Conservation (phyloP, 2,888 invertebrate genomes). For the Drosophila algonquin region DNA sequence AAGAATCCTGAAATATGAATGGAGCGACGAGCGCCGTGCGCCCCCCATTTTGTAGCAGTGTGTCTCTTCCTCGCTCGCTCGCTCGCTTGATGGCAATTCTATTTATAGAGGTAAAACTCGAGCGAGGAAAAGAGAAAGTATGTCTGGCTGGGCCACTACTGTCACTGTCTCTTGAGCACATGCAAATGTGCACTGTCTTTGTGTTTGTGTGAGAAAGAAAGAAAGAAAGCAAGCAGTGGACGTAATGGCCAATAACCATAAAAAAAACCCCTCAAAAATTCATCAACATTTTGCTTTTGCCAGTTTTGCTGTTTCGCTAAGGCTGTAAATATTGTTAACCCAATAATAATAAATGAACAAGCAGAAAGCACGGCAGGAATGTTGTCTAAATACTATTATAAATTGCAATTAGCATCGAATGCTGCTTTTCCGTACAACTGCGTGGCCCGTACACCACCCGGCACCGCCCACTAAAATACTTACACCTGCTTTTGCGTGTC, state of each 20-base stretch:
- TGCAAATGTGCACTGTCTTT: constrained; percentile 38
- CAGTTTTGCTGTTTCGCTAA: constrained; percentile 3
- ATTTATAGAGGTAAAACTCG: constrained; percentile 41
- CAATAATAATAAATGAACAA: not conserved
- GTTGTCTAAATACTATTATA: constrained; percentile 33
- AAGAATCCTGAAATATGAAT: constrained; percentile 28
- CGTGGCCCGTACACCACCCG: constrained; percentile 30
- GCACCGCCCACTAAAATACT: not conserved
- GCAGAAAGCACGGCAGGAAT: constrained; percentile 13
- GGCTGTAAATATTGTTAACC: not conserved
- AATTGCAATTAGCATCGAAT: constrained; percentile 41
- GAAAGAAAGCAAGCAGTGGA: constrained; percentile 26
- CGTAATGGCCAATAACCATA: constrained; percentile 16
- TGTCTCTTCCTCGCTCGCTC: constrained; percentile 13
- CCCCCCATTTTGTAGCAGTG: not conserved
- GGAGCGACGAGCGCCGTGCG: not conserved
- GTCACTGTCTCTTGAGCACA: constrained; percentile 22
- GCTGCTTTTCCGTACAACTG: constrained; percentile 33
- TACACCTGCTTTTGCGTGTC: constrained; percentile 33
- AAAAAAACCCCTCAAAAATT: constrained; percentile 15
- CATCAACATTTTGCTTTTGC: constrained; percentile 8
- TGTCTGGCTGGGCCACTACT: constrained; percentile 37
- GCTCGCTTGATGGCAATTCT: constrained; percentile 33
- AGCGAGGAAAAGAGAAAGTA: constrained; percentile 68
- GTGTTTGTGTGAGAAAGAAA: constrained; percentile 26